Base-by-base conservation (phyloP, 2,797 vertebrate genomes). In the Moxostoma hubbsi region DNA sequence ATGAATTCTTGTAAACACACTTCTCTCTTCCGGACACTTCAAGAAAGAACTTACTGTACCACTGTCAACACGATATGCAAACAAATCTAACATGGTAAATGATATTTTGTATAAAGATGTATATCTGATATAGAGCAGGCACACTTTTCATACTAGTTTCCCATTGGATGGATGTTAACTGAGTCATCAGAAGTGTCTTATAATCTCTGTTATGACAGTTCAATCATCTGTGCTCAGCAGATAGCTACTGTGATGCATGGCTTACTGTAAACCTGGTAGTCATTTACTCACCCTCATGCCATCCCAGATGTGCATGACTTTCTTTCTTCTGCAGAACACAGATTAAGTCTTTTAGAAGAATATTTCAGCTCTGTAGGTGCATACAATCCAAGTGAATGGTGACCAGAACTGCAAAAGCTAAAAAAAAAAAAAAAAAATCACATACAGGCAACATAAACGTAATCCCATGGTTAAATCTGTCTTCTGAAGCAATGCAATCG, bases 201-300 rank as follows among this genome's bases (percentile, higher is more conserved):
- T 72, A 49, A 79, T 16, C 24, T 16, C 45, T 6, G 69, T 64
- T 45, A 63, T 59, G 54, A 59, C 51, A 8, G 9, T 55, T 15
- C 62, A 16, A 51, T 16, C 16, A 59, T 55, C 46, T 55, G 13
- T 15, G 36, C 58, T 61, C 66, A 66, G 49, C 67, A 45, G 59
- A 73, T 67, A 79, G 24, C 7, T 12, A 63, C 36, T 43, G 50
- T 68, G 49, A 68, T 36, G 66, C 66, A 68, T 68, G 65, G 13
- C 2, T 9, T 18, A 7, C 15, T 66, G 64, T 8, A 51, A 10
- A 50, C 10, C n/a, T 24, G 65, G 50, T 53, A 13, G 4, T 36
- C 36, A 36, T 36, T 36, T 36, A 36, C 36, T 36, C 36, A 36
- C 36, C 36, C 36, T 36, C 36, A 36, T 36, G 36, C 36, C 36